A percentile compares a stretch with the other conserved stretches of the same genome.
Evolutionary conservation across 1,140 invertebrate species (phyloP).

Genomic region (Dinoponera quadriceps): DNA sequence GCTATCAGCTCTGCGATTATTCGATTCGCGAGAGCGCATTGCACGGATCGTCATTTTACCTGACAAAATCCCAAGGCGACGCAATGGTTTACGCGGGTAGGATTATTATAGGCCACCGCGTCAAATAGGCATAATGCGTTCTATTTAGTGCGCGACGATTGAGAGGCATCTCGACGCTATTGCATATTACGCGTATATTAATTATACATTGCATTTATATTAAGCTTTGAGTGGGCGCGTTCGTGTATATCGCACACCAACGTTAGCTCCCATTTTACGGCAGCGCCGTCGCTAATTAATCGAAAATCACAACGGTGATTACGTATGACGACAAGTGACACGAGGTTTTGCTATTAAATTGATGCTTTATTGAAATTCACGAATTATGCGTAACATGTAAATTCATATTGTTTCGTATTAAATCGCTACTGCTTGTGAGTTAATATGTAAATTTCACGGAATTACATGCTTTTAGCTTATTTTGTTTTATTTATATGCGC

Average conservation of each 20-base stretch:
- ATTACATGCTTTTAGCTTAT: conserved; percentile 35
- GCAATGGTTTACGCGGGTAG: neutral
- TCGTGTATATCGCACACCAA: neutral
- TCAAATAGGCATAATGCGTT: conserved; percentile 25
- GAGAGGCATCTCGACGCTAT: conserved; percentile 21
- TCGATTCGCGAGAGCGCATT: neutral
- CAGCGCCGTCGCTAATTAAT: conserved; percentile 52
- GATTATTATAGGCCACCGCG: conserved; percentile 7
- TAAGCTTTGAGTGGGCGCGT: conserved; percentile 42
- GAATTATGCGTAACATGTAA: conserved; percentile 58
- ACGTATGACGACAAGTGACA: conserved; percentile 51
- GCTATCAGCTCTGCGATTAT: neutral
- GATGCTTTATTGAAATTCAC: conserved; percentile 60
- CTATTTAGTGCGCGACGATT: conserved; percentile 28
- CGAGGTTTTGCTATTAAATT: conserved; percentile 56
- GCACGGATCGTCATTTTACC: neutral
- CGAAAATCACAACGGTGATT: conserved; percentile 60
- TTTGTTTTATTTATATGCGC: conserved; percentile 44
- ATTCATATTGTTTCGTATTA: conserved; percentile 57
- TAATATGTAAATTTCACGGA: conserved; percentile 53
- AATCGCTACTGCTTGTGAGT: conserved; percentile 53
- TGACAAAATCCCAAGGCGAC: neutral
- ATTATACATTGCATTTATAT: conserved; percentile 61
- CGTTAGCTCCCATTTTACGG: conserved; percentile 50
- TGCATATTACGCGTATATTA: conserved; percentile 54